Base-by-base conservation (phyloP, 2,797 vertebrate species). In the Chrysocyon brachyurus region DNA sequence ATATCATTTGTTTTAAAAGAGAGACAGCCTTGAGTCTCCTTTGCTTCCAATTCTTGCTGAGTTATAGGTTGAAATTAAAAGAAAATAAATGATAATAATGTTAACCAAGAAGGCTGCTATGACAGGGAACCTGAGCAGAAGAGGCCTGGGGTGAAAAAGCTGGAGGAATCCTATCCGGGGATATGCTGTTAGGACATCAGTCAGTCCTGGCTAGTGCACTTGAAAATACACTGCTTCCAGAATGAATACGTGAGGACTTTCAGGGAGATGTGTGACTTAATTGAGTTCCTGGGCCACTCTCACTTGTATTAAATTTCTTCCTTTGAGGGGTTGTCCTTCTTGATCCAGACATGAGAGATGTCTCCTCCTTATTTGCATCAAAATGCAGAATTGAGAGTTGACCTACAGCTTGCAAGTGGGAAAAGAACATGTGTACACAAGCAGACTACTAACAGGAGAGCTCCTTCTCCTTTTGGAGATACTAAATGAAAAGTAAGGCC, bases 1-100 rank as follows among this genome's bases (percentile, higher is more conserved):
- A 10, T 94, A n/a, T 46, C 46, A 83, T 87, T 96, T 94, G 22
- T 91, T 89, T 91, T 91, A 66, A 94, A 96, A 94, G 1, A 63
- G 49, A 54, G 19, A 12, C 6, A 66, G 81, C 26, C 15, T 70
- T 75, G 52, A 57, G 4, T 21, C 24, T 73, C 31, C 31, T 94
- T 87, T 63, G 40, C 31, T 90, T 40, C 33, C 5, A 78, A 46
- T 77, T 83, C 59, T 87, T 93, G 36, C 28, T 93, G 63, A 96
- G 17, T 52, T 79, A 59, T 9, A 89, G 28, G 7, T 81, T 78
- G 54, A 89, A 96, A 93, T 24, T 64, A 86, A 93, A 96, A 89
- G 22, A 31, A 96, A 91, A 89, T 81, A 87, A 87, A 40, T 72
- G n/a, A 8, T 66, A 70, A 63, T 70, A 21, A 70, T 36, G 64